phyloP scores from a whole-genome alignment of 2,888 invertebrate species.

The Orthosia incerta region DNA sequence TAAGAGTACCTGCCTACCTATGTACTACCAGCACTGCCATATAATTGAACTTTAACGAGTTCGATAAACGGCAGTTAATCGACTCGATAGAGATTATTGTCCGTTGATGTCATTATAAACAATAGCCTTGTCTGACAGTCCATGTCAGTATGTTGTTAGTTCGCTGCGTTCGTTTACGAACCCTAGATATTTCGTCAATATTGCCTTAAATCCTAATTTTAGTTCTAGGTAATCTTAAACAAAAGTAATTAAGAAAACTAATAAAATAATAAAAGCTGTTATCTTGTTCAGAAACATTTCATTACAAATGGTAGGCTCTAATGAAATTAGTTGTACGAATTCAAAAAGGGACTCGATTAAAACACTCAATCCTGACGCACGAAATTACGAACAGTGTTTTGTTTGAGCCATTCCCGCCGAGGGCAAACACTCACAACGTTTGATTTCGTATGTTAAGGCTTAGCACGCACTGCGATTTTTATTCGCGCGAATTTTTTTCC shows the following conservation, averaged over 20 bases:
- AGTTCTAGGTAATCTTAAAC: not conserved
- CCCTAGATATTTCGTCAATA: not conserved
- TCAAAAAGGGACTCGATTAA: slow-evolving; percentile 9
- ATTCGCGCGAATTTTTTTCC: too few species aligned
- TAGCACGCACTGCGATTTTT: too few species aligned
- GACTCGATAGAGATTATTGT: slow-evolving; percentile 53
- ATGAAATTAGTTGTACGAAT: slow-evolving; percentile 29
- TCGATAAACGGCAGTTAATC: slow-evolving; percentile 62
- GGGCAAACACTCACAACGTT: slow-evolving; percentile 54
- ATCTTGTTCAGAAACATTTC: not conserved
- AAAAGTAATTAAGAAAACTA: slow-evolving; percentile 24
- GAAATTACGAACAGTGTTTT: slow-evolving; percentile 27
- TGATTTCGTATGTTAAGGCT: slow-evolving; percentile 65
- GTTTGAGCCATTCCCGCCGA: slow-evolving; percentile 32
- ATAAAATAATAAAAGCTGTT: slow-evolving; percentile 10
- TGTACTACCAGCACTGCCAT: slow-evolving; percentile 21
- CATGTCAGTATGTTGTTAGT: slow-evolving; percentile 6
- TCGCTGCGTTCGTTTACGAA: not conserved
- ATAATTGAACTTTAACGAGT: slow-evolving; percentile 66
- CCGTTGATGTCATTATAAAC: slow-evolving; percentile 54
- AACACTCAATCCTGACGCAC: slow-evolving; percentile 11
- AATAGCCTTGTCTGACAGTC: slow-evolving; percentile 25
- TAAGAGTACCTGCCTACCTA: not conserved
- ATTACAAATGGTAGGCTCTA: not conserved
- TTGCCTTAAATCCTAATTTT: slow-evolving; percentile 1